phyloP scores from a whole-genome alignment of 1,140 invertebrate genomes.

The Cephus cinctus region DNA sequence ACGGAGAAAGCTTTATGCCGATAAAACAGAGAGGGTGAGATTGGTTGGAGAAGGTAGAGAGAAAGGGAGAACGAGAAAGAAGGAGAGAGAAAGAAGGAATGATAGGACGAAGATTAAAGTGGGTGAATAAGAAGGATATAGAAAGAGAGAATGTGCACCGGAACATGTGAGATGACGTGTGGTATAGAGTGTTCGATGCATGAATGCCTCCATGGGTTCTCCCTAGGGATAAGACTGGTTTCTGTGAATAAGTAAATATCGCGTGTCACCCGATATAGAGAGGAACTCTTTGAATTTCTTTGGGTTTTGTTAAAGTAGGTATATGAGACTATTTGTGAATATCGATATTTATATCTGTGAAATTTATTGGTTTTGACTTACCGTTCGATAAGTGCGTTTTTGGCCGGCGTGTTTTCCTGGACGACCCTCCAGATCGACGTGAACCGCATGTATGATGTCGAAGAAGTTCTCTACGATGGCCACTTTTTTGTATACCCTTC shows the following conservation, averaged over 20 bases:
- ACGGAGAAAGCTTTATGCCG: slow-evolving; percentile 5
- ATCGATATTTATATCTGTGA: too few species aligned
- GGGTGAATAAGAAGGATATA: too few species aligned
- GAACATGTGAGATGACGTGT: slow-evolving; percentile 51
- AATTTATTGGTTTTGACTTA: too few species aligned
- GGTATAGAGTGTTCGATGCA: slow-evolving; percentile 45
- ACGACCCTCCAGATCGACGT: slow-evolving; percentile 86
- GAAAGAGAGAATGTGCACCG: slow-evolving; percentile 39
- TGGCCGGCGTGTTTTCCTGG: slow-evolving; percentile 93
- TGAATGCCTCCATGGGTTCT: slow-evolving; percentile 41
- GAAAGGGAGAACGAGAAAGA: slow-evolving; percentile 12
- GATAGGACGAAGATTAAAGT: slow-evolving; percentile 38
- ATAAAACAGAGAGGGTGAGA: not conserved
- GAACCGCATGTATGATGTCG: slow-evolving; percentile 93
- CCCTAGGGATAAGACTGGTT: too few species aligned
- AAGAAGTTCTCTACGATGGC: slow-evolving; percentile 97
- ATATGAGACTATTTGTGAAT: too few species aligned
- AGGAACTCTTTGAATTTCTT: too few species aligned
- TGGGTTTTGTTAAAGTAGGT: too few species aligned
- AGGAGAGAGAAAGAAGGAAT: slow-evolving; percentile 7
- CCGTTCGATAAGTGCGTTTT: slow-evolving; percentile 92
- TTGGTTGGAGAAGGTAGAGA: slow-evolving; percentile 6
- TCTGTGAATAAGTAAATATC: slow-evolving; percentile 40
- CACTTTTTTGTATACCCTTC: slow-evolving; percentile 82
- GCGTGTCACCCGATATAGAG: slow-evolving; percentile 27